These are phyloP conservation scores for Watsonalla cultraria DNA, from an alignment of 2,888 invertebrate genomes.

Conservation along the genomic window DNA sequence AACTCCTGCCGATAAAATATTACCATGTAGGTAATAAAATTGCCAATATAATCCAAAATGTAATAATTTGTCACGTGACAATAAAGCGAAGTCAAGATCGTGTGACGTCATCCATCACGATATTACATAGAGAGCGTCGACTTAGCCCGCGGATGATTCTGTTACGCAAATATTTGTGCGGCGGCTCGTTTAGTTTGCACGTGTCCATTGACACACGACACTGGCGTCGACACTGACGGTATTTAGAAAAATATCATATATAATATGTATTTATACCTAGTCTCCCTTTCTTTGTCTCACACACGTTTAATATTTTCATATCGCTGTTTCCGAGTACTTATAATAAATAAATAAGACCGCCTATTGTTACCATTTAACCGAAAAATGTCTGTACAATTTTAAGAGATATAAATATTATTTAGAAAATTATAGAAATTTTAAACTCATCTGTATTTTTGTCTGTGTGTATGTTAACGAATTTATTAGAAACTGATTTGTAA, in stretches of 20 bases:
- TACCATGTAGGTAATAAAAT: background rate
- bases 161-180: conserved; percentile 63
- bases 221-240: conserved; percentile 1
- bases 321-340: no score
- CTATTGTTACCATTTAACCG: no score
- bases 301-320: no score
- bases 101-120: conserved; percentile 61
- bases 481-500: no score
- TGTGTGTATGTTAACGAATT: background rate
- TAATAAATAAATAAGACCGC: no score
- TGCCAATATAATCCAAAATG: background rate
- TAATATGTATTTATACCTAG: no score
- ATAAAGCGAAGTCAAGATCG: conserved; percentile 15
- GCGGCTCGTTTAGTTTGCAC: conserved; percentile 38
- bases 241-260: background rate
- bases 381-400: no score
- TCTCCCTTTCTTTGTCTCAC: no score
- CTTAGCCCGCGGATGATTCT: conserved; percentile 61
- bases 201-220: conserved; percentile 25
- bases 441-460: background rate
- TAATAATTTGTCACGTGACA: background rate
- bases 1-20: background rate
- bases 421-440: background rate
- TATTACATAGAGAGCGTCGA: conserved; percentile 49
- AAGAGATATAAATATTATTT: no score